These are phyloP conservation scores for Nasonovia ribisnigri DNA, from an alignment of 2,888 invertebrate species.

Conservation along the genomic window DNA sequence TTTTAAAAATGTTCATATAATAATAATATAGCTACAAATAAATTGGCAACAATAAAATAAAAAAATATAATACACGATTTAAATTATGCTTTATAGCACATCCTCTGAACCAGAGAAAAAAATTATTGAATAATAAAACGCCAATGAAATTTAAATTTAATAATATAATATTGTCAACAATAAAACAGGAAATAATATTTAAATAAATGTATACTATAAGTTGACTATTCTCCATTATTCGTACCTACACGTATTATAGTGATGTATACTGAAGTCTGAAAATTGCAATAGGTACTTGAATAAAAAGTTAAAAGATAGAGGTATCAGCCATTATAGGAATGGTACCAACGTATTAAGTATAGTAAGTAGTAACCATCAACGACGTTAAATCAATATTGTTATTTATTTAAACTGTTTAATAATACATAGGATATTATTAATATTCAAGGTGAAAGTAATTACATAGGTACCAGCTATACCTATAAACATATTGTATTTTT, in stretches of 20 bases:
- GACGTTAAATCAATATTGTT: neutral
- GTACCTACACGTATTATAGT: neutral
- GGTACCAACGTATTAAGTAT: neutral
- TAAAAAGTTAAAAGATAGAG: neutral
- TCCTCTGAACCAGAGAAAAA: neutral
- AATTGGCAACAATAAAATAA: neutral
- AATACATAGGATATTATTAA: neutral
- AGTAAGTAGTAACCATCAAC: neutral
- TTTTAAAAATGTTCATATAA: neutral
- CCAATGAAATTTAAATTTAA: neutral
- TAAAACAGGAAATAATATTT: neutral
- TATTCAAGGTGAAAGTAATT: conserved; percentile 26
- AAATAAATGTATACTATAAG: neutral
- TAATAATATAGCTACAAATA: neutral
- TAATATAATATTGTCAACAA: neutral
- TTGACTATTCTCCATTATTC: neutral
- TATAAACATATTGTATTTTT: neutral
- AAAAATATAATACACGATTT: neutral
- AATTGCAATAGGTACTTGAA: neutral
- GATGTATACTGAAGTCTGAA: neutral
- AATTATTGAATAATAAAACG: neutral
- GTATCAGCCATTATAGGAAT: neutral
- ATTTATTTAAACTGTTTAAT: neutral
- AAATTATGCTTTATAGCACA: neutral
- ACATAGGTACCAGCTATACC: no score